Conservation (phyloP, 2,797 vertebrate species). For the Menidia menidia region DNA sequence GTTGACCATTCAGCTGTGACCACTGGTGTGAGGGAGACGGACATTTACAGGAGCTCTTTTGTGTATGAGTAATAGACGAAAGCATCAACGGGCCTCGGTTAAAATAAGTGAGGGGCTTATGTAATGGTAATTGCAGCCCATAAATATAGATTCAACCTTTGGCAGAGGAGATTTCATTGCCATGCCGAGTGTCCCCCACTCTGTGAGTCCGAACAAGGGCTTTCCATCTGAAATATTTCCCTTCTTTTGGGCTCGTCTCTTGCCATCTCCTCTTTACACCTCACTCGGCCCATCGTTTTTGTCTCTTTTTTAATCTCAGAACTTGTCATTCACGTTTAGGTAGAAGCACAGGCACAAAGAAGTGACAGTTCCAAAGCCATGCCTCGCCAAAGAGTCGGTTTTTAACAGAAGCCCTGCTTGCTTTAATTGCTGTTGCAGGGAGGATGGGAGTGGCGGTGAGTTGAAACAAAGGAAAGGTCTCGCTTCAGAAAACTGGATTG, state of each 20-base stretch:
- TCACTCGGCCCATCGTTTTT: slow-evolving; percentile 23
- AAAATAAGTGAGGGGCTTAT: slow-evolving; percentile 69
- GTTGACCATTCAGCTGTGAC: slow-evolving; percentile 35
- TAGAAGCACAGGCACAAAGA: slow-evolving; percentile 24
- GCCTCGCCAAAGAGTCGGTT: slow-evolving; percentile 48
- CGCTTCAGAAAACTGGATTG: slow-evolving; percentile 35
- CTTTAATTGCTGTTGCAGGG: slow-evolving; percentile 70
- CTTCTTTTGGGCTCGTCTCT: slow-evolving; percentile 29
- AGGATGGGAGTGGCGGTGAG: slow-evolving; percentile 52
- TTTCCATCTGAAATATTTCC: slow-evolving; percentile 22
- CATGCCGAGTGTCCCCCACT: slow-evolving; percentile 7
- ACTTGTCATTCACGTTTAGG: slow-evolving; percentile 42
- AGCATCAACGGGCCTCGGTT: slow-evolving; percentile 54
- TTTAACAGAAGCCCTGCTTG: slow-evolving; percentile 49
- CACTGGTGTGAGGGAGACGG: slow-evolving; percentile 9
- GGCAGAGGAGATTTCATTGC: slow-evolving; percentile 33
- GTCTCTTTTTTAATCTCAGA: slow-evolving; percentile 26
- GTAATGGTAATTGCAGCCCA: slow-evolving; percentile 66
- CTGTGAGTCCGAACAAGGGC: slow-evolving; percentile 25
- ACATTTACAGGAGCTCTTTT: slow-evolving; percentile 28
- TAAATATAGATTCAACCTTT: slow-evolving; percentile 69
- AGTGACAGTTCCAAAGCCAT: slow-evolving; percentile 65
- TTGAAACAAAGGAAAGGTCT: slow-evolving; percentile 48
- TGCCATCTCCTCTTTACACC: slow-evolving; percentile 45
- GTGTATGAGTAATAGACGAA: slow-evolving; percentile 63